These are phyloP conservation scores for Portevinia maculata DNA, from an alignment of 2,888 invertebrate genomes.

Conservation along the genomic window DNA sequence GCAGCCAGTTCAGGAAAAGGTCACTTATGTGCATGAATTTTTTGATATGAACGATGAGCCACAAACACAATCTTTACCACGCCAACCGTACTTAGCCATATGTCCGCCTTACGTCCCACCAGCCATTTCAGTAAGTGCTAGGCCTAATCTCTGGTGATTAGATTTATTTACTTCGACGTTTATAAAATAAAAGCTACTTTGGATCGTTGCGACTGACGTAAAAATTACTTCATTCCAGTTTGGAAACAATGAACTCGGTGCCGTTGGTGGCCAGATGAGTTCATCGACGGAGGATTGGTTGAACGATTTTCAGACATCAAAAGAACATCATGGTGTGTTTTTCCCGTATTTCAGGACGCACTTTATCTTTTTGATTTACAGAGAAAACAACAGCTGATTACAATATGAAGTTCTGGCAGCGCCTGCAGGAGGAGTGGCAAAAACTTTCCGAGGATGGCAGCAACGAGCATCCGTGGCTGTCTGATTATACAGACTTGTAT, in stretches of 20 bases:
- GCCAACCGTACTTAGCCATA: constrained; percentile 75
- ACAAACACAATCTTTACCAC: constrained; percentile 56
- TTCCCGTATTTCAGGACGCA: not conserved
- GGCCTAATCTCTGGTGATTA: constrained; percentile 21
- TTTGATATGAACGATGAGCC: constrained; percentile 78
- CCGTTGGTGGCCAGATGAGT: constrained; percentile 80
- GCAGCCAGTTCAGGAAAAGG: constrained; percentile 77
- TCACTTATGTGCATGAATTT: constrained; percentile 79
- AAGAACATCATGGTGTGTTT: constrained; percentile 83
- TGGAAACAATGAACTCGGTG: constrained; percentile 83
- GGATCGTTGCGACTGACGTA: not conserved
- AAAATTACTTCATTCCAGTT: constrained; percentile 75
- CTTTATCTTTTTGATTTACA: constrained; percentile 37
- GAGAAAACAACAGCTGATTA: constrained; percentile 85
- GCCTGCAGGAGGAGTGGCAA: constrained; percentile 90
- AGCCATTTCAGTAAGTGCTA: constrained; percentile 18
- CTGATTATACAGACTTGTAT: constrained; percentile 86
- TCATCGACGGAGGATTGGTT: constrained; percentile 80
- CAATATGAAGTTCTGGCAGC: constrained; percentile 86
- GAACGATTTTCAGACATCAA: constrained; percentile 84
- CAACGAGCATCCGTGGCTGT: constrained; percentile 87
- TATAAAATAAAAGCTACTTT: too few species aligned
- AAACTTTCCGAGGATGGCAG: constrained; percentile 85
- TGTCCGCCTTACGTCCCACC: constrained; percentile 74
- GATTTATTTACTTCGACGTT: not conserved